Base-by-base conservation (phyloP, 2,888 invertebrate species). In the Nycteola revayana region DNA sequence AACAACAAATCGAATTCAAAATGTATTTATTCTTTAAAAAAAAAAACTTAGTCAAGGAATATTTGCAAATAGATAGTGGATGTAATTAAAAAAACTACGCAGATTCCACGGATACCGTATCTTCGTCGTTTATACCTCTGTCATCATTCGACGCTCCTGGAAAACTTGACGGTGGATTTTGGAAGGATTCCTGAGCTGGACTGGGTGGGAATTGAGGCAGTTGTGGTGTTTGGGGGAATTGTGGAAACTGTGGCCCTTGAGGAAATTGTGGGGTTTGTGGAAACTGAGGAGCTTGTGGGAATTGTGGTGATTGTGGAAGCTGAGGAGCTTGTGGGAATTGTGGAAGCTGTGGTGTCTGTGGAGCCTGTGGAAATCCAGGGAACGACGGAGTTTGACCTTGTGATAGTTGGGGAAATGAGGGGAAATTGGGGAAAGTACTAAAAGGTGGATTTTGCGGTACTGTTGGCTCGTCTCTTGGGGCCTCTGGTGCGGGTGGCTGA, bases 61-160 rank as follows among this genome's bases (percentile, higher is more conserved):
- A n/a, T n/a, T n/a, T n/a, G n/a, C n/a, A n/a, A n/a, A n/a, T n/a
- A n/a, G n/a, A n/a, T n/a, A n/a, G n/a, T 14, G 14, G 5, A 14
- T 2, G 14, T 14, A 14, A 14, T 14, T 14, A 14, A 2, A 14
- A 14, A 14, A 21, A n/a, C 64, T 70, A 79, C 35, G 86, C 87
- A 34, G 87, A 79, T 37, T 88, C 88, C 28, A 88, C 76, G n/a
- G 87, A 70, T 58, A 88, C 52, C 7, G 87, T 79, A 33, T 88
- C 88, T 66, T 84, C 87, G 14, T 87, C 84, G 37, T 78, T 85
- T 1, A 84, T 32, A 9, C 78, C 74, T 46, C 66, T 64, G 38
- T 75, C 72, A n/a, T 60, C 64, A 22, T 58, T 66, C 11, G 42
- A 49, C 1, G 59, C 61, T 7, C 66, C 66, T 1, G 83, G 81